Evolutionary conservation across 2,113 vertebrate species (phyloP).

Genomic region (Brachionichthys hirsutus): DNA sequence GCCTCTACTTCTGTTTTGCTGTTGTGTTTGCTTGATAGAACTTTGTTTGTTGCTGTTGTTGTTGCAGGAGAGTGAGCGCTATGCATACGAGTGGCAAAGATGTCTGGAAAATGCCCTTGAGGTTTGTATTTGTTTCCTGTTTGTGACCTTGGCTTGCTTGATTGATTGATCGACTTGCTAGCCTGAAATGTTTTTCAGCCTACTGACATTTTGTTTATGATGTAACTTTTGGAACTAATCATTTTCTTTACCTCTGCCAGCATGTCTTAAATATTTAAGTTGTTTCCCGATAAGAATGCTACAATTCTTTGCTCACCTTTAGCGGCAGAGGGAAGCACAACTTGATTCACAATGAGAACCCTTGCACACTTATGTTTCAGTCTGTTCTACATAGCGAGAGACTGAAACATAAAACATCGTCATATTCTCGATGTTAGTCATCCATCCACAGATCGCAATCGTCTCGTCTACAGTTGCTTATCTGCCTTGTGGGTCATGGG

Average conservation of each 20-base stretch:
- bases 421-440: too few species aligned
- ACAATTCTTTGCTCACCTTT: not conserved
- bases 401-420: too few species aligned
- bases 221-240: not conserved
- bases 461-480: too few species aligned
- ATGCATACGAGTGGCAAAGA: conserved; percentile 95
- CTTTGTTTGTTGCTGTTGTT: conserved; percentile 23
- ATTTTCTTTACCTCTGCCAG: not conserved
- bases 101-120: conserved; percentile 93
- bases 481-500: too few species aligned
- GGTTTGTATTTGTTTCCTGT: conserved; percentile 75
- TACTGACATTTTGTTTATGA: conserved; percentile 3
- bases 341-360: not conserved
- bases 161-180: conserved; percentile 22
- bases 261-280: not conserved
- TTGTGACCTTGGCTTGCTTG: conserved; percentile 2
- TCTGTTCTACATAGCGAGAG: too few species aligned
- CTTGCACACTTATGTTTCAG: not conserved
- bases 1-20: not conserved
- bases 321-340: not conserved
- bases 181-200: conserved; percentile 8
- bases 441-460: too few species aligned
- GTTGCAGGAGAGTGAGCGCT: conserved; percentile 92
- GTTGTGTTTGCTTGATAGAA: conserved; percentile 34
- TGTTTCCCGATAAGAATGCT: not conserved